Conservation (phyloP, 2,797 vertebrate genomes). For the Rhinichthys osculus region DNA sequence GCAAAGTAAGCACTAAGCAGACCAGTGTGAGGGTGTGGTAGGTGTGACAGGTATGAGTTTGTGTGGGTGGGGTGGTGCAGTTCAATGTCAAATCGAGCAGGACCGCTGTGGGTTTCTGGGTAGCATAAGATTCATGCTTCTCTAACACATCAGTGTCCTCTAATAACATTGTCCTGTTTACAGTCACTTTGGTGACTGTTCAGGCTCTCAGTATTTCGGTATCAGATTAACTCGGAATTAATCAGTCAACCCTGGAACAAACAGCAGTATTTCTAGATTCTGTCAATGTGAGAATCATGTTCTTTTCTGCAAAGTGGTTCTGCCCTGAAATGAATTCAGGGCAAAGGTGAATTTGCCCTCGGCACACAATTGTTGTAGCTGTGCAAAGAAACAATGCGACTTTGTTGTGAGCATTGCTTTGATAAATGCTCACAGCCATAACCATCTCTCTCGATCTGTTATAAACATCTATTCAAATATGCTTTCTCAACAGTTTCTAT, state of each 20-base stretch:
- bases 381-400: background rate
- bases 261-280: background rate
- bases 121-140: background rate
- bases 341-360: background rate
- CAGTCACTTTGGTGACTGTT: slow-evolving; percentile 26
- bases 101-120: background rate
- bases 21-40: slow-evolving; percentile 16
- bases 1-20: slow-evolving; percentile 2
- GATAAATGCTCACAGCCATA: background rate
- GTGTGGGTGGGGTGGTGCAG: background rate
- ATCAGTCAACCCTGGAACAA: slow-evolving; percentile 3
- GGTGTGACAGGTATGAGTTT: background rate
- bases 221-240: background rate
- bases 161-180: slow-evolving; percentile 3
- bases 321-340: slow-evolving; percentile 21
- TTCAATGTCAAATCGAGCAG: background rate
- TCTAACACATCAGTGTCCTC: background rate
- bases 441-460: background rate
- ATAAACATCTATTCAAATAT: background rate
- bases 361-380: slow-evolving; percentile 15
- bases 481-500: background rate
- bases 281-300: background rate
- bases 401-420: background rate
- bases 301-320: slow-evolving; percentile 1
- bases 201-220: background rate